Evolutionary conservation across 2,797 vertebrate species (phyloP), one percentile per base, ranked within the genome.

Genomic region (Pelobates cultripes): DNA sequence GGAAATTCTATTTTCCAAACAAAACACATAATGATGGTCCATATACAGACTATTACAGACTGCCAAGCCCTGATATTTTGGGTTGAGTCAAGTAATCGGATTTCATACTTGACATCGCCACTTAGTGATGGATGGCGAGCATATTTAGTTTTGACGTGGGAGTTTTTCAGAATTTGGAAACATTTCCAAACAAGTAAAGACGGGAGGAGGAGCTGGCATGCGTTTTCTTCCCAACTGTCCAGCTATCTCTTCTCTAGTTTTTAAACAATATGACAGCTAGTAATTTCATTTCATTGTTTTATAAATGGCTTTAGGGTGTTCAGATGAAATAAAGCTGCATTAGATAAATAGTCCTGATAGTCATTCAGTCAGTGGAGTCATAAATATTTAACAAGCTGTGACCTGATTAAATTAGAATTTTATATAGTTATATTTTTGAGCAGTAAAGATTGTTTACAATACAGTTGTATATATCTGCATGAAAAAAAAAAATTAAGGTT

Each of bases 61-160:
- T 71, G 68, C 80, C 67, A 77, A 75, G 9, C 68, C 7, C 44
- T 81, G 57, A 81, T 81, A 76, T 71, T 81, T 76, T 70, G 57
- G 73, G 64, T 13, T 51, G 43, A 71, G 57, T 63, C 43, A 41
- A 60, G 43, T 71, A 64, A 44, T 77, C 45, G 64, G 74, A 71
- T 77, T 75, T 82, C 47, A 72, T 71, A 72, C 60, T 72, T 77
- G 80, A 77, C 68, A 71, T 17, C 4, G 41, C 51, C 42, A 40
- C 69, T 43, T 47, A 43, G n/a, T 82, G 69, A 77, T 82, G 53
- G 69, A 82, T 82, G 69, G 74, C 47, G 64, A 67, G 66, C n/a
- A 10, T 60, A 53, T 77, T 77, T 72, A 60, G 15, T 66, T 77
- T 72, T 71, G 60, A 77, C 47, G 12, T 79, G 60, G 69, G 55